Conservation (phyloP, 2,797 vertebrate species). For the Gymnoscopelus microlampas region DNA sequence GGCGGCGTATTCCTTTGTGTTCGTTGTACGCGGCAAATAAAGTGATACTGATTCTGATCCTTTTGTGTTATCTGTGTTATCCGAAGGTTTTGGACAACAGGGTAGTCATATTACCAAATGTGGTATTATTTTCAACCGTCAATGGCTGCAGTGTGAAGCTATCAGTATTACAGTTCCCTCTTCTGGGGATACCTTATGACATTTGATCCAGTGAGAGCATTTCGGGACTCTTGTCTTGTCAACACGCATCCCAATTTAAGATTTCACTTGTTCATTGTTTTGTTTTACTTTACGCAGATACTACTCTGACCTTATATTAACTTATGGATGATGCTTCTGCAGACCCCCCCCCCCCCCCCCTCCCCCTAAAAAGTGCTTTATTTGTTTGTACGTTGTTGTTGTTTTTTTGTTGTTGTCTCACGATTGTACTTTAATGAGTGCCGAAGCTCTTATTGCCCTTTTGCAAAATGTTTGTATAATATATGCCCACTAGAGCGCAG, state of each 20-base stretch:
- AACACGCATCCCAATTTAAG: conserved; percentile 56
- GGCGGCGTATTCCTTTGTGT: conserved; percentile 2
- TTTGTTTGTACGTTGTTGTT: conserved; percentile 50
- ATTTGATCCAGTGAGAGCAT: conserved; percentile 59
- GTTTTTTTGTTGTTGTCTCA: conserved; percentile 9
- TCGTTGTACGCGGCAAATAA: conserved; percentile 23
- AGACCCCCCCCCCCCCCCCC: conserved; percentile 50
- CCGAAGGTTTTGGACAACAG: conserved; percentile 38
- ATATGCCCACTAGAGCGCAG: conserved; percentile 75
- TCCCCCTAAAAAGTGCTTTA: conserved; percentile 53
- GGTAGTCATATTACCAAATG: conserved; percentile 63
- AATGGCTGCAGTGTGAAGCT: conserved; percentile 66
- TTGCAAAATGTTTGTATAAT: conserved; percentile 47
- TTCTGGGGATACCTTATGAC: conserved; percentile 48
- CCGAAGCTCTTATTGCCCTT: conserved; percentile 45
- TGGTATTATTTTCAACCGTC: conserved; percentile 67
- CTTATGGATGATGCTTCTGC: conserved; percentile 69
- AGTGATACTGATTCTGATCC: conserved; percentile 20
- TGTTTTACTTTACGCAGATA: conserved; percentile 55
- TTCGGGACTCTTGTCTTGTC: conserved; percentile 47
- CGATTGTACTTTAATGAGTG: conserved; percentile 56
- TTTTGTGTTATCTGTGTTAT: conserved; percentile 26
- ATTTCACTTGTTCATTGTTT: conserved; percentile 47
- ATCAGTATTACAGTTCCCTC: conserved; percentile 75
- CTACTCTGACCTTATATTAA: conserved; percentile 72